Evolutionary conservation across 2,888 invertebrate genomes (phyloP).

Genomic region (Diploptera punctata): DNA sequence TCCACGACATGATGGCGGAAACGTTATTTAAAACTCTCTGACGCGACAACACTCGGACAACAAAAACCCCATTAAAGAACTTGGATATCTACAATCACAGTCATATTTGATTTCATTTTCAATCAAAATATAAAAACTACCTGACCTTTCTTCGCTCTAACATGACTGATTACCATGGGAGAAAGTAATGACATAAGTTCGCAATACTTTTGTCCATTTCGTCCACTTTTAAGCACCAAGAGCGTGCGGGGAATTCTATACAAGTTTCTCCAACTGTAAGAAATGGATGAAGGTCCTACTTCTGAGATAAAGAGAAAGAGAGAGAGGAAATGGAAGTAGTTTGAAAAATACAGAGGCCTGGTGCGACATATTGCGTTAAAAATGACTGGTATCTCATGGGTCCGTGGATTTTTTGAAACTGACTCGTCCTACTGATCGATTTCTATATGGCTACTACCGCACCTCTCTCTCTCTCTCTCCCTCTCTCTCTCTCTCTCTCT

Average conservation of each 20-base stretch:
- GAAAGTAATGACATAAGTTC: no score
- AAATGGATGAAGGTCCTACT: background rate
- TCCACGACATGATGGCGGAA: no score
- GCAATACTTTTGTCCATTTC: background rate
- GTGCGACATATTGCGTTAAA: constrained; percentile 10
- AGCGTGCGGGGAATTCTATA: background rate
- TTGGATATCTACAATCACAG: no score
- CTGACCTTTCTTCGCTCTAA: no score
- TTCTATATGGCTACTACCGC: background rate
- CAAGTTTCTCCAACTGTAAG: background rate
- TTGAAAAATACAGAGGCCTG: background rate
- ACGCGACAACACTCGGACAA: no score
- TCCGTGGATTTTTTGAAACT: background rate
- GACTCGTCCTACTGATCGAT: constrained; percentile 5
- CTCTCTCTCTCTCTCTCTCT: no score
- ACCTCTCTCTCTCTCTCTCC: no score
- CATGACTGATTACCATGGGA: no score
- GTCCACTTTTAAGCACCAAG: background rate
- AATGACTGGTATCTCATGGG: constrained; percentile 15
- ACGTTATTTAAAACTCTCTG: no score
- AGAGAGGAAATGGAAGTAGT: background rate
- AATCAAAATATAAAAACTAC: no score
- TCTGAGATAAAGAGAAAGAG: background rate
- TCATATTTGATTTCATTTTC: no score
- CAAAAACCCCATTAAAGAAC: no score